Conservation (phyloP, 2,888 invertebrate genomes). For the Rotaria sp. region DNA sequence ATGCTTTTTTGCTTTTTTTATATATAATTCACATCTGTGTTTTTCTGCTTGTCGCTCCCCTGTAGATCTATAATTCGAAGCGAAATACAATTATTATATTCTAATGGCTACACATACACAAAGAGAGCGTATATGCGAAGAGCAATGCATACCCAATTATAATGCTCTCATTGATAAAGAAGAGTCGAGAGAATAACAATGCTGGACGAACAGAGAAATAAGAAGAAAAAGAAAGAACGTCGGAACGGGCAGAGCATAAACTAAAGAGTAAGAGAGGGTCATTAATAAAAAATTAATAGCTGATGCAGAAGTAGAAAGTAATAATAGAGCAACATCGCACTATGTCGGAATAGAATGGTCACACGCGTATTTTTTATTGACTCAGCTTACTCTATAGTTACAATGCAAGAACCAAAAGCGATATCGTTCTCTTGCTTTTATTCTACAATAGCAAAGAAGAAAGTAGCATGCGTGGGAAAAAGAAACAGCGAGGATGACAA, state of each 20-base stretch:
- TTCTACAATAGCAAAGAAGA: neutral
- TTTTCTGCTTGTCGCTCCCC: neutral
- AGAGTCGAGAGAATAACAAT: neutral
- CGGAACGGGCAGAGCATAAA: neutral
- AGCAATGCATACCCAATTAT: neutral
- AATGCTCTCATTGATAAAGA: neutral
- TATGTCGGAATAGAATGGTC: neutral
- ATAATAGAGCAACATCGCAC: neutral
- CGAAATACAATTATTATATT: neutral
- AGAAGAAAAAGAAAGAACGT: neutral
- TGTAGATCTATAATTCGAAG: neutral
- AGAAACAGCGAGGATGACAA: neutral
- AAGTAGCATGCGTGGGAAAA: neutral
- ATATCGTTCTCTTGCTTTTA: neutral
- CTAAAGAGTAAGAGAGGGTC: neutral
- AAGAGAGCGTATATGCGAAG: neutral
- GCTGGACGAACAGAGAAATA: neutral
- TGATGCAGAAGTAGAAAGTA: neutral
- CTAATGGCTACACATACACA: neutral
- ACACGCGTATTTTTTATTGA: neutral
- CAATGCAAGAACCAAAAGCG: neutral
- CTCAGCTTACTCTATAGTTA: neutral
- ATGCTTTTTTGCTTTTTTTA: neutral
- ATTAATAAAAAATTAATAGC: slow-evolving; percentile 3
- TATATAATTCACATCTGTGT: neutral